Percentiles rank a stretch among this genome's conserved stretches.
phyloP scores from a whole-genome alignment of 1,140 invertebrate genomes.

The Idris sp. region DNA sequence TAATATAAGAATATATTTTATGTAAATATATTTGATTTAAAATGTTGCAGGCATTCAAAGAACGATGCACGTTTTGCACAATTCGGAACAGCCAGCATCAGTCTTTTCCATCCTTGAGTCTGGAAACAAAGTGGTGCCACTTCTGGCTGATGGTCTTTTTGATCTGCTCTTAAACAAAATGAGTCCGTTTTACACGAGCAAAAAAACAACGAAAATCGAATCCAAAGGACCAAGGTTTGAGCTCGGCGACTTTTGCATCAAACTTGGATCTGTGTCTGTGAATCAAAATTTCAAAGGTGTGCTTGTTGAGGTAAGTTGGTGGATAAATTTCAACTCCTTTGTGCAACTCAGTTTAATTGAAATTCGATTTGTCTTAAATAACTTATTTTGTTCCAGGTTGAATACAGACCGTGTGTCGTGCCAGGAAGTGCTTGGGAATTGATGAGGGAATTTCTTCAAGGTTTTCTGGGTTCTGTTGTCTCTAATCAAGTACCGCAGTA shows the following conservation, averaged over 20 bases:
- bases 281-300: conserved; percentile 96
- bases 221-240: conserved; percentile 95
- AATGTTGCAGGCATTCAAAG: conserved; percentile 81
- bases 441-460: conserved; percentile 94
- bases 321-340: background rate
- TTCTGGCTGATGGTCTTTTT: conserved; percentile 94
- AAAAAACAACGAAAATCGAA: conserved; percentile 91
- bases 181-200: conserved; percentile 90
- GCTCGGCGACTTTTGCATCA: conserved; percentile 95
- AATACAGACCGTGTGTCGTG: conserved; percentile 94
- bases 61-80: conserved; percentile 93
- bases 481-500: conserved; percentile 82
- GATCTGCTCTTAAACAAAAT: conserved; percentile 95
- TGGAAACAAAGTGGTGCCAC: conserved; percentile 88
- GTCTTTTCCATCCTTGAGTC: conserved; percentile 95
- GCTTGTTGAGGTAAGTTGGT: conserved; percentile 88
- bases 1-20: too few species aligned
- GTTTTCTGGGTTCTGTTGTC: conserved; percentile 89
- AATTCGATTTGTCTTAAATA: too few species aligned
- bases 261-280: conserved; percentile 94
- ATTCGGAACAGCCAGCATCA: conserved; percentile 96
- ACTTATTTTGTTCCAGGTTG: conserved; percentile 81
- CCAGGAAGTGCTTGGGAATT: conserved; percentile 93
- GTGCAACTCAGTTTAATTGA: too few species aligned
- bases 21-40: too few species aligned